Evolutionary conservation across 2,797 vertebrate species (phyloP), one percentile per base, ranked within the genome.

Genomic region (Erethizon dorsatum): DNA sequence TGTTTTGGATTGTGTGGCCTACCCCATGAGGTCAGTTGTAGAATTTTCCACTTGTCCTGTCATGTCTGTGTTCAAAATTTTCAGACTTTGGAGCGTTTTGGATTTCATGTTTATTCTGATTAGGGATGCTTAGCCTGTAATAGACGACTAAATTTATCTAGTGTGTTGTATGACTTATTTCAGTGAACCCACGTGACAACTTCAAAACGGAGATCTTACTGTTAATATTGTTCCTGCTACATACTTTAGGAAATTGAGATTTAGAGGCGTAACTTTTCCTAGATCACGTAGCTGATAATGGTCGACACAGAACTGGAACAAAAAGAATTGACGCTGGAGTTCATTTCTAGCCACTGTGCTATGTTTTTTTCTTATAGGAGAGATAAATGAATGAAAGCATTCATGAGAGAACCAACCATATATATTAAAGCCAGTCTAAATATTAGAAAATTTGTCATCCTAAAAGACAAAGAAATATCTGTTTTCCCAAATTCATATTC

Each of bases 401-500:
- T 9, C 41, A 31, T 10, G 41, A 37, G 47, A 17, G 37, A 83
- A 52, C 45, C 37, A 61, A 22, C 56, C 31, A 31, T 75, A 57
- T 71, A 89, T 47, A 45, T 18, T 79, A 47, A 69, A 33, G 50
- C n/a, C 20, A 5, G 37, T 82, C 87, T 88, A 83, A 83, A 87
- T 88, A 82, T 75, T 86, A 96, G 77, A 91, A 63, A 79, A 87
- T 79, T 54, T 69, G 59, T 57, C 41, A 78, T 52, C 52, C 89
- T 91, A 31, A 61, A 86, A 73, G 33, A 61, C 10, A 82, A 93
- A 94, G 47, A 47, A 88, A 93, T 57, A 88, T 96, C 26, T 93
- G 14, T 89, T 94, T 96, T 71, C 24, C 82, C 79, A 88, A 86
- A 88, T 88, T 93, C 96, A 94, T 80, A 94, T 41, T 92, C 75